Evolutionary conservation across 2,888 invertebrate genomes (phyloP).

Genomic region (Schizotus pectinicornis): DNA sequence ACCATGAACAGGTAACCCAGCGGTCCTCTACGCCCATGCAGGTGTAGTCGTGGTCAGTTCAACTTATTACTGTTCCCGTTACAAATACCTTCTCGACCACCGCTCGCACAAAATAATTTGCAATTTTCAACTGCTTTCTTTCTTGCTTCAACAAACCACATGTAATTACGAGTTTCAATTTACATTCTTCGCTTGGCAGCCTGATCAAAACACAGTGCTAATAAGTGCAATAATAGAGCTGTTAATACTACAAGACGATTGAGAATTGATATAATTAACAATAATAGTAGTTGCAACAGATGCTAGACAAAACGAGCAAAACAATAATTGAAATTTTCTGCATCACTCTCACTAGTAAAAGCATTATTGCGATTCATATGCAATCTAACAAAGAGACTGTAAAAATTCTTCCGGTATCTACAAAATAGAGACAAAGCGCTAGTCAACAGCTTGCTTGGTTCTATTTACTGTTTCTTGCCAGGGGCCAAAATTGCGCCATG

Average conservation of each 20-base stretch:
- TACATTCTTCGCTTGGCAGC: background rate
- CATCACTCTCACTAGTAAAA: constrained; percentile 18
- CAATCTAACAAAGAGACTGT: too few relatives aligned
- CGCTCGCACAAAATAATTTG: background rate
- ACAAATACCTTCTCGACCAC: background rate
- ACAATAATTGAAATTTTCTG: constrained; percentile 10
- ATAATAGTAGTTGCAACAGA: background rate
- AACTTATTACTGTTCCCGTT: constrained; percentile 6
- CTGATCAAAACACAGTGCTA: background rate
- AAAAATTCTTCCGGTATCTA: too few relatives aligned
- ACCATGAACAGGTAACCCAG: too few relatives aligned
- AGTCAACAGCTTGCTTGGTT: too few relatives aligned
- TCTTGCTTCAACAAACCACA: background rate
- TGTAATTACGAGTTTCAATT: background rate
- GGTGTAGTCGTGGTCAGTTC: constrained; percentile 3
- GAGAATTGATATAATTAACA: background rate
- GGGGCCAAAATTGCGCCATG: too few relatives aligned
- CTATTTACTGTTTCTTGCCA: too few relatives aligned
- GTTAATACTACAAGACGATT: background rate
- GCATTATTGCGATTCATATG: background rate
- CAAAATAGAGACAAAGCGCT: too few relatives aligned
- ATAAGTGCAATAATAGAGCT: background rate
- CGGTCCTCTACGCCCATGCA: too few relatives aligned
- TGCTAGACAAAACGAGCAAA: constrained; percentile 1
- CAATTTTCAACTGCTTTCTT: background rate